Percentiles rank a stretch among this genome's conserved stretches.
Evolutionary conservation across 2,113 vertebrate genomes (phyloP).

Genomic region (Myanophis thanlyinensis): DNA sequence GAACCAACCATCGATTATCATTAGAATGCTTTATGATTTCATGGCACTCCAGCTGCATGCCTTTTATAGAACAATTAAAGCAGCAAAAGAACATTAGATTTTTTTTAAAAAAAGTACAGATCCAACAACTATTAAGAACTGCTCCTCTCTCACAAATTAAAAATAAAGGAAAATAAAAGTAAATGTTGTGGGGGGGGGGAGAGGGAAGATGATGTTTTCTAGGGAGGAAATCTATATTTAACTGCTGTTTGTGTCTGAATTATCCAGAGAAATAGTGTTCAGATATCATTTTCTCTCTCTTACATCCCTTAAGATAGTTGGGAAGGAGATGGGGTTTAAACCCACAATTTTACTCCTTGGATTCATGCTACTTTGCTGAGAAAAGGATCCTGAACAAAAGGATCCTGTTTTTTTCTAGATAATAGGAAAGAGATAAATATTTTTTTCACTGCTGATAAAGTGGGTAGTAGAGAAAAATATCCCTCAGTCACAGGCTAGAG

Average conservation of each 20-base stretch:
- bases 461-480: background rate
- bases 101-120: background rate
- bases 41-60: background rate
- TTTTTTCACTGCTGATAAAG: background rate
- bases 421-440: background rate
- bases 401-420: background rate
- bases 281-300: background rate
- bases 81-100: background rate
- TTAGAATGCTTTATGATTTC: conserved; percentile 15
- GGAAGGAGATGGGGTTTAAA: background rate
- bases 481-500: background rate
- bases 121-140: background rate
- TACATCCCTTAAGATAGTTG: background rate
- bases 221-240: background rate
- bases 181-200: background rate
- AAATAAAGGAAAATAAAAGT: background rate
- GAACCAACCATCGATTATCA: background rate
- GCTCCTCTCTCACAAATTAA: background rate
- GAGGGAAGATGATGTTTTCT: background rate
- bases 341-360: background rate
- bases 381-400: background rate
- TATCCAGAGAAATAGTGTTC: background rate
- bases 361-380: background rate
- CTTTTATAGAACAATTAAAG: conserved; percentile 10
- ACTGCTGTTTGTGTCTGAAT: background rate